A percentile compares a stretch with the other conserved stretches of the same genome.
Conservation (phyloP, 2,888 invertebrate species). For the Metopia argyrocephala region DNA sequence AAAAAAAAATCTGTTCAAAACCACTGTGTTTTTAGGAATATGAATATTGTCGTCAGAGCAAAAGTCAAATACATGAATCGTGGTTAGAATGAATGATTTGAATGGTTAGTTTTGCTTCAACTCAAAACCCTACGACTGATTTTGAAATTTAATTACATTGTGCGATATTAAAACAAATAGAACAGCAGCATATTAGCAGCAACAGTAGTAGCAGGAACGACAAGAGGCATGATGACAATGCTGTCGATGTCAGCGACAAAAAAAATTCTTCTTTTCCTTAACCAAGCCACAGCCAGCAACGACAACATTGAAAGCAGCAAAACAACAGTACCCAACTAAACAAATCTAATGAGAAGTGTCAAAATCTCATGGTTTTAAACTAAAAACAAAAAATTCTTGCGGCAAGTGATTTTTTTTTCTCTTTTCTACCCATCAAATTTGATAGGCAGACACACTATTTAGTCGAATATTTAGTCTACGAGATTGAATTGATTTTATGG, state of each 20-base stretch:
- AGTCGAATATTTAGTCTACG: not conserved
- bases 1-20: slow-evolving; percentile 31
- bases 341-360: slow-evolving; percentile 58
- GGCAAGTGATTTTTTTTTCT: slow-evolving; percentile 16
- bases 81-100: slow-evolving; percentile 60
- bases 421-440: too few relatives aligned
- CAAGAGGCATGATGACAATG: slow-evolving; percentile 33
- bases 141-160: slow-evolving; percentile 63
- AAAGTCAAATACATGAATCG: slow-evolving; percentile 60
- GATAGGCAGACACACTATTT: too few relatives aligned
- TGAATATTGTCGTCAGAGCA: slow-evolving; percentile 50
- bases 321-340: slow-evolving; percentile 4
- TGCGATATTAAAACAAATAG: slow-evolving; percentile 52
- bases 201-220: slow-evolving; percentile 18
- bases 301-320: not conserved
- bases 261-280: not conserved
- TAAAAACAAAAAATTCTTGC: slow-evolving; percentile 38
- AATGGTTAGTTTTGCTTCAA: slow-evolving; percentile 56
- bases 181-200: slow-evolving; percentile 6
- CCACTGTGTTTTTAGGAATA: slow-evolving; percentile 36
- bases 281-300: slow-evolving; percentile 5
- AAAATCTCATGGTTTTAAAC: slow-evolving; percentile 51
- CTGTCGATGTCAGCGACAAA: slow-evolving; percentile 45
- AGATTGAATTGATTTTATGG: not conserved
- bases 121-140: slow-evolving; percentile 56